Evolutionary conservation across 2,797 vertebrate species (phyloP).

Genomic region (Gephyroberyx darwinii): DNA sequence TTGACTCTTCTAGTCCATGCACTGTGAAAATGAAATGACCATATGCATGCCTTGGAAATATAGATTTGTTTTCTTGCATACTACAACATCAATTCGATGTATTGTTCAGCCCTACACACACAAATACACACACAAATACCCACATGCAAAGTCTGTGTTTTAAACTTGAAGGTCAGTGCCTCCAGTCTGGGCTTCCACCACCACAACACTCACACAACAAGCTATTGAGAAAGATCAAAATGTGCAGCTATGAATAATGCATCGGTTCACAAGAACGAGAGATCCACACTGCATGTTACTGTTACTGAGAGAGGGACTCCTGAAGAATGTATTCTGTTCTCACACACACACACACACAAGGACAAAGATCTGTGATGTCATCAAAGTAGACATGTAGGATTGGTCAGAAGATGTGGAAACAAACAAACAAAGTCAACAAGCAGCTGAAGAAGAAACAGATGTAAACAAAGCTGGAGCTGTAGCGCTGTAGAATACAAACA

Average conservation of each 20-base stretch:
- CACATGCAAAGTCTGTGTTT: no score
- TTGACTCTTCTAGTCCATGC: no score
- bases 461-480: neutral
- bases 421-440: constrained; percentile 10
- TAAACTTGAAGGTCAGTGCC: no score
- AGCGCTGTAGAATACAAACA: no score
- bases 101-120: no score
- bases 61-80: no score
- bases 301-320: no score
- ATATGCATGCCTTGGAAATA: no score
- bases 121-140: no score
- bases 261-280: constrained; percentile 37
- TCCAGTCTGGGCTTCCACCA: no score
- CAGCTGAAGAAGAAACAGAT: constrained; percentile 7
- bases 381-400: neutral
- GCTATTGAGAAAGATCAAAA: constrained; percentile 60
- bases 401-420: constrained; percentile 4
- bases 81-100: no score
- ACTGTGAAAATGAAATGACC: no score
- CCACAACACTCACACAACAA: constrained; percentile 38
- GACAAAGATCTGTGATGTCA: constrained; percentile 1
- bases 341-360: constrained; percentile 28
- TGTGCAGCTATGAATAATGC: constrained; percentile 73
- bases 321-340: neutral
- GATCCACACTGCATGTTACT: neutral